Evolutionary conservation across 2,797 vertebrate species (phyloP).

Genomic region (Coluber constrictor): DNA sequence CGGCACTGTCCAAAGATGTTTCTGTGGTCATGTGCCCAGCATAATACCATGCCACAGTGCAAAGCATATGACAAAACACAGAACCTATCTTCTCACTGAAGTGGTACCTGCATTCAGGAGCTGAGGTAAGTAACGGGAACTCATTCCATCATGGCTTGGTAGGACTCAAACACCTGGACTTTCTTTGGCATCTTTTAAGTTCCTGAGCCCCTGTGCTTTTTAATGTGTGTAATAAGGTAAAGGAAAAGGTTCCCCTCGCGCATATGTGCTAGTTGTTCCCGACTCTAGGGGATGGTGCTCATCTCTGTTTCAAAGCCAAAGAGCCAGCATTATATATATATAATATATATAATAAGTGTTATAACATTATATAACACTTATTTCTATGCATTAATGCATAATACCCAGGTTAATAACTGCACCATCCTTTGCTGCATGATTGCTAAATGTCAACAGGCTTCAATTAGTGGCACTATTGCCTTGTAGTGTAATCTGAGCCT

Average conservation of each 20-base stretch:
- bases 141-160: neutral
- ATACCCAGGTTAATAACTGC: conserved; percentile 74
- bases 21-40: neutral
- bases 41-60: neutral
- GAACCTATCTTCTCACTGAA: neutral
- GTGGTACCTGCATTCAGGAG: neutral
- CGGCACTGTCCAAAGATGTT: neutral
- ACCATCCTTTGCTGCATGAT: conserved; percentile 87
- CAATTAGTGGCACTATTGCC: neutral
- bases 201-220: neutral
- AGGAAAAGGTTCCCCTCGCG: too few species aligned
- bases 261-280: too few species aligned
- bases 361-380: conserved; percentile 49
- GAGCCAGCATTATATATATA: too few species aligned
- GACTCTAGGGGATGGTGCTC: too few species aligned
- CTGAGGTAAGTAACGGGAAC: neutral
- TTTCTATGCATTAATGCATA: conserved; percentile 84
- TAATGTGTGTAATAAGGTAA: neutral
- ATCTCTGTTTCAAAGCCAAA: too few species aligned
- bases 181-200: neutral
- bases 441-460: conserved; percentile 45
- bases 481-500: neutral
- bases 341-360: too few species aligned
- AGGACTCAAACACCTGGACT: neutral
- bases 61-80: neutral